Percentiles rank a stretch among this genome's conserved stretches.
Conservation (phyloP, 2,797 vertebrate genomes). For the Lates japonicus region DNA sequence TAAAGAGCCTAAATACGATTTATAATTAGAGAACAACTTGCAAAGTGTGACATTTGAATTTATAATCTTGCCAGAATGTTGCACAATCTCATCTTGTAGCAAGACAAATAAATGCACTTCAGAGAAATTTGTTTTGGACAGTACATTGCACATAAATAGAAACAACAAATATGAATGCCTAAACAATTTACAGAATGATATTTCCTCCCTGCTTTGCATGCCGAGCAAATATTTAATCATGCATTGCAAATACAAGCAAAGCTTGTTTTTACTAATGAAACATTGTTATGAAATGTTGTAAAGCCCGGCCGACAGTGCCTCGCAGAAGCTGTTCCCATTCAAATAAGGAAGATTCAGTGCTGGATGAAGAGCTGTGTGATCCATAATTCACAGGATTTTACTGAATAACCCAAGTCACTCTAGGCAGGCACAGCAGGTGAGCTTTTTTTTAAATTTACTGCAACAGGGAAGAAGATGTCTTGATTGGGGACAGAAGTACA, state of each 20-base stretch:
- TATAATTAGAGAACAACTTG: conserved; percentile 63
- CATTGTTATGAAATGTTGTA: conserved; percentile 43
- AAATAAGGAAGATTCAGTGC: conserved; percentile 29
- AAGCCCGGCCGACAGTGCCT: conserved; percentile 42
- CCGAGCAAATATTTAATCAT: conserved; percentile 69
- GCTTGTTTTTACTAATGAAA: conserved; percentile 67
- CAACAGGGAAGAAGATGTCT: neutral
- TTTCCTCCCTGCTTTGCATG: conserved; percentile 42
- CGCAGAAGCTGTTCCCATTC: conserved; percentile 42
- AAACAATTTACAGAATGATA: conserved; percentile 53
- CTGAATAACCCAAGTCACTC: conserved; percentile 3
- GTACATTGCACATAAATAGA: conserved; percentile 37
- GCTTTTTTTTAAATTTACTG: neutral
- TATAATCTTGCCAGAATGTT: conserved; percentile 44
- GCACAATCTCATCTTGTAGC: conserved; percentile 30
- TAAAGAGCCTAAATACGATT: conserved; percentile 55
- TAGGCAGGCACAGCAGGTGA: neutral
- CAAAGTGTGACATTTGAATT: conserved; percentile 70
- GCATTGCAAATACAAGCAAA: conserved; percentile 58
- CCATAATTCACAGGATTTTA: conserved; percentile 44
- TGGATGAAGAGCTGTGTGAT: conserved; percentile 33
- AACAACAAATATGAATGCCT: conserved; percentile 50
- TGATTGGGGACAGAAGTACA: neutral
- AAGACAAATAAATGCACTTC: conserved; percentile 47
- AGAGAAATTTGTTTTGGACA: conserved; percentile 47